A percentile compares a stretch with the other conserved stretches of the same genome.
phyloP scores from a whole-genome alignment of 1,140 invertebrate species.

The Teleopsis dalmanni region DNA sequence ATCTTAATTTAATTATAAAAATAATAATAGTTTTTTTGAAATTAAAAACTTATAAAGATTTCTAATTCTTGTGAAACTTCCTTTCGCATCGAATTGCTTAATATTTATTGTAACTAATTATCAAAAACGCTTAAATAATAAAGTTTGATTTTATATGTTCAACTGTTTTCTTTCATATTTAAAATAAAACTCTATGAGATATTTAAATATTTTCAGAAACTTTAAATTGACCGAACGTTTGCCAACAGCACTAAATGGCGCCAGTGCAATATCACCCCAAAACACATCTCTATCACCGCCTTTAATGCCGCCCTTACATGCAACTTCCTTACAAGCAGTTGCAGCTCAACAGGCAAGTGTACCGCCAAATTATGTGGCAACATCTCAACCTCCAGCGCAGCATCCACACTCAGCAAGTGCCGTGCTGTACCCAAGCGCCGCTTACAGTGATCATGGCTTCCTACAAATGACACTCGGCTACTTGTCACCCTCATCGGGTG shows the following conservation, averaged over 20 bases:
- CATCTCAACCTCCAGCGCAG: slow-evolving; percentile 28
- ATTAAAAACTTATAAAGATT: too few relatives aligned
- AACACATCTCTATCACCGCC: slow-evolving; percentile 67
- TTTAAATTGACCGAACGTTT: slow-evolving; percentile 8
- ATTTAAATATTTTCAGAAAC: background rate
- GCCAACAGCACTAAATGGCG: slow-evolving; percentile 38
- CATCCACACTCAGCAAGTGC: slow-evolving; percentile 10
- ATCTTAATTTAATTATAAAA: too few relatives aligned
- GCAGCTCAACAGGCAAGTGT: slow-evolving; percentile 1
- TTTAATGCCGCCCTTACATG: slow-evolving; percentile 34
- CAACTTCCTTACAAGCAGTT: slow-evolving; percentile 5
- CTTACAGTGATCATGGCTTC: slow-evolving; percentile 49
- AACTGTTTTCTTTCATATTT: background rate
- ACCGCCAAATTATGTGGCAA: slow-evolving; percentile 1
- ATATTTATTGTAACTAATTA: too few relatives aligned
- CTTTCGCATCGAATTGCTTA: too few relatives aligned
- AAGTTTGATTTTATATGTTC: too few relatives aligned
- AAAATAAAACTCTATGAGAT: too few relatives aligned
- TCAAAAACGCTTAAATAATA: too few relatives aligned
- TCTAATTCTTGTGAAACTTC: too few relatives aligned
- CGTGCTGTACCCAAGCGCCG: slow-evolving; percentile 44
- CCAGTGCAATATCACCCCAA: slow-evolving; percentile 31
- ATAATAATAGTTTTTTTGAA: too few relatives aligned
- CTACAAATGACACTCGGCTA: slow-evolving; percentile 59
- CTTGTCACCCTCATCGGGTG: slow-evolving; percentile 51